A percentile compares a stretch with the other conserved stretches of the same genome.
These are phyloP conservation scores for Telmatherina bonti DNA, from an alignment of 2,797 vertebrate species.

Conservation along the genomic window DNA sequence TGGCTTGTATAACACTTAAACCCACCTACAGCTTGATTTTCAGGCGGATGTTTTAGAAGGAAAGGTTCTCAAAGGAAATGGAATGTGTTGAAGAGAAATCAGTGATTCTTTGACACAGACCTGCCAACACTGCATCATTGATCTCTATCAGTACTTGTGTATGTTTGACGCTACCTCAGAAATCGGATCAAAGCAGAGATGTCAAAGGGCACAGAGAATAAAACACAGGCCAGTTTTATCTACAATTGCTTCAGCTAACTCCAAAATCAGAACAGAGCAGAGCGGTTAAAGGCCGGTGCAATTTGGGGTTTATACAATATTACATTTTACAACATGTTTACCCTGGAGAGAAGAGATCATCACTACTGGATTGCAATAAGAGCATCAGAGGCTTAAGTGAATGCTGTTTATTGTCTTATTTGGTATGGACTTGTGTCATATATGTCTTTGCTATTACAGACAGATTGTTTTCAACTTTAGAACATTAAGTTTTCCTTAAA, in stretches of 20 bases:
- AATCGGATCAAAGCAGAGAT: constrained; percentile 41
- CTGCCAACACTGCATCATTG: constrained; percentile 21
- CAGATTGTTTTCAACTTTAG: neutral
- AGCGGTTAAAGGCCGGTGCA: neutral
- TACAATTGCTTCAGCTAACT: neutral
- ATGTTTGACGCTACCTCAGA: constrained; percentile 39
- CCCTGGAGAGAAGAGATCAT: neutral
- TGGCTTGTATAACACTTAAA: neutral
- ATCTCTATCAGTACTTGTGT: constrained; percentile 35
- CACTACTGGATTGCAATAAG: neutral
- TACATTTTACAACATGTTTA: neutral
- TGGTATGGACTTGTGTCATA: neutral
- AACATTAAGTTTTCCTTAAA: no score
- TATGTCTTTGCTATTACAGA: neutral
- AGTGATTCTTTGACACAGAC: constrained; percentile 12
- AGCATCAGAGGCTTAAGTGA: neutral
- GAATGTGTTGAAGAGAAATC: constrained; percentile 10
- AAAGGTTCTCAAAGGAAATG: neutral
- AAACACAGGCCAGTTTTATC: constrained; percentile 34
- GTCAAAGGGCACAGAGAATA: constrained; percentile 39
- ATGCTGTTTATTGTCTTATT: neutral
- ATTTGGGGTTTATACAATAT: neutral
- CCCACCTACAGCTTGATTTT: no score
- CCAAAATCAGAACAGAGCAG: neutral
- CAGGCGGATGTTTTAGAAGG: neutral